Base-by-base conservation (phyloP, 1,140 invertebrate genomes). In the Temnothorax nylanderi region DNA sequence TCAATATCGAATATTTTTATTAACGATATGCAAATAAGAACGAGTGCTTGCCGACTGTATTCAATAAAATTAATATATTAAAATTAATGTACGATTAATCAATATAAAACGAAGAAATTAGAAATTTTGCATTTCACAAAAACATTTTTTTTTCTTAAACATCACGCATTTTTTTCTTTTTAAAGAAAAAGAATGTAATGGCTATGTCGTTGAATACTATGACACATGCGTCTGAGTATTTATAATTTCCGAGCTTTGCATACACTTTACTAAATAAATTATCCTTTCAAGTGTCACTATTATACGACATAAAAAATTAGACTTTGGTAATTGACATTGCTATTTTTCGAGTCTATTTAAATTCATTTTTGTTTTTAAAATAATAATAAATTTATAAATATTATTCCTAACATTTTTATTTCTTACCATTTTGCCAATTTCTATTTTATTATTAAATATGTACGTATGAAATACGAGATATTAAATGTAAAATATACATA, bases 1-100 rank as follows among this genome's bases (percentile, higher is more conserved):
- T 72, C 80, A 72, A 82, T 82, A 74, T 3, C 13, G 37, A 58
- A 74, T 72, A 34, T 34, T 82, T 74, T 26, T 54, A 58, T 74
- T 47, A 67, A 82, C 18, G 41, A 56, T 32, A 54, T 5, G 67
- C 78, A 34, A 32, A 56, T 34, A 51, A 37, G 65, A 13, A 72
- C 37, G 37, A 47, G 21, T 37, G 1, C 21, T 47, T 44, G 21
- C 58, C 34, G 8, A 44, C n/a, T 16, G 18, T 26, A 47, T 72
- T 44, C 18, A 58, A 82, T 58, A 26, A 26, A 1, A 26, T 82
- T 34, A 34, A 18, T 3, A 34, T 26, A 26, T 26, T 72, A 13
- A 65, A 65, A 49, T 32, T 32, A 71, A 71, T 56, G 21, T 71
- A 8, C 44, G 26, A 26, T 26, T 26, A 37, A 54, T 67, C 32